A percentile compares a stretch with the other conserved stretches of the same genome.
Conservation (phyloP, 2,113 vertebrate genomes). For the Oreochromis niloticus region DNA sequence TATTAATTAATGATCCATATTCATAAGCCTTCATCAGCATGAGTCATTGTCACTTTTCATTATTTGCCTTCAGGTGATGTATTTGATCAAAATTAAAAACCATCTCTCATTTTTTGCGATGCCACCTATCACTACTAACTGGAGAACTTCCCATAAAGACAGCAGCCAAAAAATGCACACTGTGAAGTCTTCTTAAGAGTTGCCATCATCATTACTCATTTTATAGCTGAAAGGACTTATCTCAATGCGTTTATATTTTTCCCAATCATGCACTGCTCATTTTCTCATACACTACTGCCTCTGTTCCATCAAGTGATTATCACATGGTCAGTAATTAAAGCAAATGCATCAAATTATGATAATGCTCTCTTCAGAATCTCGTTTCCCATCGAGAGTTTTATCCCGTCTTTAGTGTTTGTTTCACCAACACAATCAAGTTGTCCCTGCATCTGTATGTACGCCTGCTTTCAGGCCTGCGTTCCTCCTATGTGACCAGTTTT, state of each 20-base stretch:
- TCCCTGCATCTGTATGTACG: not conserved
- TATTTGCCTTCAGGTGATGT: slow-evolving; percentile 2
- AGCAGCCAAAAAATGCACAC: slow-evolving; percentile 6
- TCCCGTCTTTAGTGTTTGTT: not conserved
- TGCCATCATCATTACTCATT: slow-evolving; percentile 21
- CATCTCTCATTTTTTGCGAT: not conserved
- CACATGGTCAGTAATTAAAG: slow-evolving; percentile 39
- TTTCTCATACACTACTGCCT: not conserved
- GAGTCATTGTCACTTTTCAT: slow-evolving; percentile 21
- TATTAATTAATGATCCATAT: slow-evolving; percentile 26
- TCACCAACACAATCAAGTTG: not conserved
- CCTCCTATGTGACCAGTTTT: not conserved
- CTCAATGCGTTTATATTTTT: not conserved
- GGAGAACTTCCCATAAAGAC: not conserved
- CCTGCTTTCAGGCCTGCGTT: not conserved
- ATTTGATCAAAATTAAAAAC: slow-evolving; percentile 21
- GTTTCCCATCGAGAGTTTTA: not conserved
- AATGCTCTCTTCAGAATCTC: slow-evolving; percentile 15
- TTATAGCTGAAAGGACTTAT: not conserved
- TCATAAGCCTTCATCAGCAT: slow-evolving; percentile 16
- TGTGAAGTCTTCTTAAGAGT: slow-evolving; percentile 15
- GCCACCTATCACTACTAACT: slow-evolving; percentile 6
- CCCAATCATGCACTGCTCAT: not conserved
- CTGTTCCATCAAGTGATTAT: slow-evolving; percentile 23
- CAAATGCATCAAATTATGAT: slow-evolving; percentile 34